Evolutionary conservation across 2,113 vertebrate genomes (phyloP).

Genomic region (Gobius niger): DNA sequence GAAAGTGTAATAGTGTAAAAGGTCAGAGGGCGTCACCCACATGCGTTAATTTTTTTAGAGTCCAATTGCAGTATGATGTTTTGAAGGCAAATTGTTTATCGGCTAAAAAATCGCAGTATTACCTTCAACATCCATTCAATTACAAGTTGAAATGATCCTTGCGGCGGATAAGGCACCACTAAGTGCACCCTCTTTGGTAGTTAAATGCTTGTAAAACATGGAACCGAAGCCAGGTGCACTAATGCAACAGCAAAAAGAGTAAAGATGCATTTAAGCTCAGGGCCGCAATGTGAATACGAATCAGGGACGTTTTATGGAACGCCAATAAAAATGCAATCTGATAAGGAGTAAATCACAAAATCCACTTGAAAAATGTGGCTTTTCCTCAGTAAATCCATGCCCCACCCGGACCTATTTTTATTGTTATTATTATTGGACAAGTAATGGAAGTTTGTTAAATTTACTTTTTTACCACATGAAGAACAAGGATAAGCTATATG

Average conservation of each 20-base stretch:
- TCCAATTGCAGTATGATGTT: not conserved
- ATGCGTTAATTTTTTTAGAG: not conserved
- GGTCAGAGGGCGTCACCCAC: not conserved
- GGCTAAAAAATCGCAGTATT: conserved; percentile 18
- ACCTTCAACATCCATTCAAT: conserved; percentile 15
- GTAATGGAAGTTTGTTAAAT: not conserved
- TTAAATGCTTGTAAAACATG: conserved; percentile 17
- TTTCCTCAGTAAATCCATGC: not conserved
- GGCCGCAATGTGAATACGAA: conserved; percentile 13
- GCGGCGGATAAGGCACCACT: conserved; percentile 5
- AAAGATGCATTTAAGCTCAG: conserved; percentile 10
- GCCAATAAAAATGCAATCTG: conserved; percentile 2
- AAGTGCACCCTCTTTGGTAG: conserved; percentile 9
- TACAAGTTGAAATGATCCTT: conserved; percentile 7
- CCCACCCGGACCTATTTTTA: not conserved
- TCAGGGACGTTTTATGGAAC: conserved; percentile 4
- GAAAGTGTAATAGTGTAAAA: too few species aligned
- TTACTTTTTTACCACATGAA: not conserved
- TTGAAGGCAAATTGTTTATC: not conserved
- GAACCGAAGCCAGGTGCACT: conserved; percentile 9
- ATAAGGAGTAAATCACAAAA: conserved; percentile 29
- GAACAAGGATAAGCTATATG: too few species aligned
- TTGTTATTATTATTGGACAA: not conserved
- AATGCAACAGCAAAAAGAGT: conserved; percentile 8
- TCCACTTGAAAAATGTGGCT: not conserved